These are phyloP conservation scores for Caenorhabditis latens DNA, from an alignment of 1,140 invertebrate species.

Conservation along the genomic window DNA sequence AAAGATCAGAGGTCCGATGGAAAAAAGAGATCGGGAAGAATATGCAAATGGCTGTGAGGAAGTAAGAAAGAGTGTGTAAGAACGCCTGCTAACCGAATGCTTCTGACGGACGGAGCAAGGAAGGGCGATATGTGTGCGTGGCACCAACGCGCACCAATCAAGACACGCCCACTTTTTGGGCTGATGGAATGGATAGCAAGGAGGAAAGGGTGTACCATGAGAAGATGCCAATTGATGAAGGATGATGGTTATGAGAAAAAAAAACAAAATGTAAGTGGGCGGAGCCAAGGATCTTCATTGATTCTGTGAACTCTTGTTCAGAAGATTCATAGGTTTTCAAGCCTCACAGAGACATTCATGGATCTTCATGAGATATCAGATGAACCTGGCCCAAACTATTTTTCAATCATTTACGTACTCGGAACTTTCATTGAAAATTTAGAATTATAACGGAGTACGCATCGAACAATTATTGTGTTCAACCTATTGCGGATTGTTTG, in stretches of 20 bases:
- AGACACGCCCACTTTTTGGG: slow-evolving; percentile 37
- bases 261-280: background rate
- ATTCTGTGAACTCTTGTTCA: no score
- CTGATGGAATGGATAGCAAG: slow-evolving; percentile 24
- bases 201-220: slow-evolving; percentile 38
- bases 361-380: no score
- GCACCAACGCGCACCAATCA: slow-evolving; percentile 49
- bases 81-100: slow-evolving; percentile 13
- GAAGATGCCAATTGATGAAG: slow-evolving; percentile 23
- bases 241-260: background rate
- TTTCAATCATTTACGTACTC: no score
- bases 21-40: background rate
- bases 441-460: no score
- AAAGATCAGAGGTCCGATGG: slow-evolving; percentile 44
- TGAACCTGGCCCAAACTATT: no score
- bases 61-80: background rate
- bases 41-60: slow-evolving; percentile 49
- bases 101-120: background rate
- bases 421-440: no score
- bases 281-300: background rate
- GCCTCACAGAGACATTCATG: no score
- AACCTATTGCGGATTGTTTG: no score
- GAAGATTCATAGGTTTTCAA: no score
- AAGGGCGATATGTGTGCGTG: slow-evolving; percentile 10
- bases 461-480: no score